Evolutionary conservation across 2,888 invertebrate genomes (phyloP).

Genomic region (Heliconius aoede): DNA sequence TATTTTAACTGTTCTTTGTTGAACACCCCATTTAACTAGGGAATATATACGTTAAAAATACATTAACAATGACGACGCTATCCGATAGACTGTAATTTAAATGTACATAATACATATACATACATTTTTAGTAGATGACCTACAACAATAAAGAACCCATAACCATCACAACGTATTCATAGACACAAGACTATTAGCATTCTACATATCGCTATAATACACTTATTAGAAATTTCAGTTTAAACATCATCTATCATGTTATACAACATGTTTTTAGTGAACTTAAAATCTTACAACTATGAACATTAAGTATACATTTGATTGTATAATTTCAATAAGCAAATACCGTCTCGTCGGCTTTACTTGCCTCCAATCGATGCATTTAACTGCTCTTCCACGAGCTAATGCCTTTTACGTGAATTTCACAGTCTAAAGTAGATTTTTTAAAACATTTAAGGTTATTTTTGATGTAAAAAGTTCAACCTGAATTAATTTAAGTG

Average conservation of each 20-base stretch:
- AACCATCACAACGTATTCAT: not conserved
- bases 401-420: conserved; percentile 6
- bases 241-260: not conserved
- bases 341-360: conserved; percentile 16
- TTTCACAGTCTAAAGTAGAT: not conserved
- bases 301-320: not conserved
- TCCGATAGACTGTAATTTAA: not conserved
- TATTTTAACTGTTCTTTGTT: too few species aligned
- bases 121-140: not conserved
- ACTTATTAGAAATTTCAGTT: conserved; percentile 6
- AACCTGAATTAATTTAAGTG: not conserved
- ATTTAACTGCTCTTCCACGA: conserved; percentile 12
- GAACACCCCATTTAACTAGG: too few species aligned
- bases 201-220: not conserved
- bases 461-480: not conserved
- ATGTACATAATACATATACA: not conserved
- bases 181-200: not conserved
- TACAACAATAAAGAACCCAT: not conserved
- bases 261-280: not conserved
- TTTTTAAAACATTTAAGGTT: not conserved
- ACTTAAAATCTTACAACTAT: not conserved
- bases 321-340: not conserved
- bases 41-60: too few species aligned
- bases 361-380: conserved; percentile 7
- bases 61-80: not conserved